phyloP scores from a whole-genome alignment of 2,113 vertebrate genomes.

The Labeo catla region DNA sequence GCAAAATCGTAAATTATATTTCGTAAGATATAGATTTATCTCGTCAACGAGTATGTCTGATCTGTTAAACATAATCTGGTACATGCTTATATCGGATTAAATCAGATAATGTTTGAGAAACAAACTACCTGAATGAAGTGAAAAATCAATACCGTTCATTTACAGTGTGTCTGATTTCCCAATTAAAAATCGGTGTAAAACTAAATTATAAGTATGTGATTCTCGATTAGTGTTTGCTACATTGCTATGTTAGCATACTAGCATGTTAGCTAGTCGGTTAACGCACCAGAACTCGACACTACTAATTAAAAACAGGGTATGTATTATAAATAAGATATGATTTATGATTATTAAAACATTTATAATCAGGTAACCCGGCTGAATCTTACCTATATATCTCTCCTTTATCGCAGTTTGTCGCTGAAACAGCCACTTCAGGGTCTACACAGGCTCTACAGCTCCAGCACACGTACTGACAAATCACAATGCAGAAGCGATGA shows the following conservation, averaged over 20 bases:
- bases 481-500: not conserved
- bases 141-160: not conserved
- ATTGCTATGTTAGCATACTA: not conserved
- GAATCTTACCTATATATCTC: constrained; percentile 1
- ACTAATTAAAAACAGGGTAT: not conserved
- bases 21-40: not conserved
- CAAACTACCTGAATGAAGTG: not conserved
- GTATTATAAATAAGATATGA: not conserved
- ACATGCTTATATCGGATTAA: not conserved
- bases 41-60: not conserved
- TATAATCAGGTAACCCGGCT: no score
- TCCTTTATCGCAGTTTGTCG: not conserved
- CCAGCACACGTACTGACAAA: constrained; percentile 8
- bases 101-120: not conserved
- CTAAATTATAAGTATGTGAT: not conserved
- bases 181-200: not conserved
- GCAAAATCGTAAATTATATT: not conserved
- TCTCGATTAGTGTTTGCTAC: not conserved
- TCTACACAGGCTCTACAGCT: not conserved
- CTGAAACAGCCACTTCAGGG: not conserved
- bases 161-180: not conserved
- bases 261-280: not conserved
- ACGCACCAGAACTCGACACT: not conserved
- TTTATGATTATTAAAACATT: not conserved
- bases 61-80: not conserved